Evolutionary conservation across 2,797 vertebrate species (phyloP).

Genomic region (Pampus argenteus): DNA sequence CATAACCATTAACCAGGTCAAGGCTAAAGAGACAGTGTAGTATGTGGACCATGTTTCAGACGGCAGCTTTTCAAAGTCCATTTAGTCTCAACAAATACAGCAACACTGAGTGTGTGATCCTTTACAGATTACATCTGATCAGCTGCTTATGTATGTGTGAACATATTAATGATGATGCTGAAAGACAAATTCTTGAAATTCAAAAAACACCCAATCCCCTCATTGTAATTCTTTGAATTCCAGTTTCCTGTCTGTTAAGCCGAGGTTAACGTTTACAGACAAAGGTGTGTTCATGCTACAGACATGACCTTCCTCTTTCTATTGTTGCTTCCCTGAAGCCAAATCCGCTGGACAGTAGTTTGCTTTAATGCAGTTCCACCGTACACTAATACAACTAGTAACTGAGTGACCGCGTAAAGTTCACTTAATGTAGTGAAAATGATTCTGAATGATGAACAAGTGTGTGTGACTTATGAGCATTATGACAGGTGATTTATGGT

Average conservation of each 20-base stretch:
- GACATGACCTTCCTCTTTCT: constrained; percentile 41
- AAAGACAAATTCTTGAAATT: constrained; percentile 68
- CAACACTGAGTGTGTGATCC: constrained; percentile 9
- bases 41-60: constrained; percentile 53
- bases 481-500: constrained; percentile 23
- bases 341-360: constrained; percentile 42
- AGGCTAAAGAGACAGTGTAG: constrained; percentile 58
- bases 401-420: background rate
- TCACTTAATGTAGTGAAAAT: background rate
- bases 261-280: constrained; percentile 68
- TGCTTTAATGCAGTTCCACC: constrained; percentile 8
- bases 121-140: constrained; percentile 32
- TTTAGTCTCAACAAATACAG: constrained; percentile 25
- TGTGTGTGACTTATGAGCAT: constrained; percentile 20
- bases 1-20: constrained; percentile 74
- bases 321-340: constrained; percentile 42
- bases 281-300: constrained; percentile 65
- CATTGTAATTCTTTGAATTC: constrained; percentile 77
- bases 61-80: constrained; percentile 9
- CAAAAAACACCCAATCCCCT: constrained; percentile 38
- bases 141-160: constrained; percentile 36
- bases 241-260: constrained; percentile 56
- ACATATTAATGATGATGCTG: constrained; percentile 30
- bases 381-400: background rate
- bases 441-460: constrained; percentile 4